phyloP scores from a whole-genome alignment of 2,888 invertebrate species.

The Rapana venosa region DNA sequence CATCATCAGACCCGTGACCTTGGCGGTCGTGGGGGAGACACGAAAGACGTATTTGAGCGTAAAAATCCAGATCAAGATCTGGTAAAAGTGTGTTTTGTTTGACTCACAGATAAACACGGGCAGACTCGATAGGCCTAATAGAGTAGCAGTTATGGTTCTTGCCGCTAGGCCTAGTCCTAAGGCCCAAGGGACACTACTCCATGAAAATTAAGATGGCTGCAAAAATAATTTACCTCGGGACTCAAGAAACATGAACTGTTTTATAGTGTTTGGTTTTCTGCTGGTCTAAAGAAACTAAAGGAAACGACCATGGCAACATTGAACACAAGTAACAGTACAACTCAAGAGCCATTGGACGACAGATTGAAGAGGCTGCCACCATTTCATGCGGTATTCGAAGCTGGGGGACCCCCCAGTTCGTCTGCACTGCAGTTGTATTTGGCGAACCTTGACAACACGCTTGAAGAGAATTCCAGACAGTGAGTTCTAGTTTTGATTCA shows the following conservation, averaged over 20 bases:
- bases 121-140: background rate
- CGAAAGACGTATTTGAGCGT: too few species aligned
- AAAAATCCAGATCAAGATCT: too few species aligned
- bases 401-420: slow-evolving; percentile 60
- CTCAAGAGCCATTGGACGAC: slow-evolving; percentile 33
- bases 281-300: background rate
- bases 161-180: background rate
- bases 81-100: too few species aligned
- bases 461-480: slow-evolving; percentile 69
- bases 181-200: slow-evolving; percentile 13
- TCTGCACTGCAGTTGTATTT: slow-evolving; percentile 64
- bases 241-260: background rate
- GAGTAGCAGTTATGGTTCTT: background rate
- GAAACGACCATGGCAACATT: slow-evolving; percentile 22
- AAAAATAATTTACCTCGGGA: slow-evolving; percentile 26
- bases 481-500: slow-evolving; percentile 45
- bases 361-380: slow-evolving; percentile 57
- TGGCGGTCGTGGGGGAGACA: too few species aligned
- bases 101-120: too few species aligned
- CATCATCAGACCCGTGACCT: too few species aligned
- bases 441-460: slow-evolving; percentile 64
- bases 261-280: background rate
- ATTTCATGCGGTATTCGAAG: slow-evolving; percentile 61
- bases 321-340: slow-evolving; percentile 18
- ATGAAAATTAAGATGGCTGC: slow-evolving; percentile 18